Evolutionary conservation across 1,140 invertebrate species (phyloP), one percentile per base, ranked within the genome.

Genomic region (Ceratina calcarata): DNA sequence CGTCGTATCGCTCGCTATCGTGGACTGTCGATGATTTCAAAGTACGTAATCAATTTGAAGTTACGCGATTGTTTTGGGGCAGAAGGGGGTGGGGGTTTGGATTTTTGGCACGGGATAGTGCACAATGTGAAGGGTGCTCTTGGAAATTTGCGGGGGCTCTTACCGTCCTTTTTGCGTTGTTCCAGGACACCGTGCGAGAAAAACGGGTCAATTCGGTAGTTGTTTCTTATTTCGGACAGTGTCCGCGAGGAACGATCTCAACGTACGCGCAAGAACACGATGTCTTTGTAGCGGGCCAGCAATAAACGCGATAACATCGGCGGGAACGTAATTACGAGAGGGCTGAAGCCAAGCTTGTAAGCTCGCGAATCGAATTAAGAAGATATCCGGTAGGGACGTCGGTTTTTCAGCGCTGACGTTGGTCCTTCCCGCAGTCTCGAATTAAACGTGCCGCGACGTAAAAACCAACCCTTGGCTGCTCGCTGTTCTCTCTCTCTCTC

Each of bases 221-320:
- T 71, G 76, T 24, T 55, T n/a, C 76, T 78, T 78, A 78, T 78
- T 60, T 78, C 60, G 76, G 76, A 27, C 61, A 22, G 8, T 6
- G 60, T 18, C 49, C 51, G 37, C n/a, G 49, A 69, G 27, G 49
- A 68, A 7, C n/a, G 27, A 45, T 45, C 37, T 37, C 18, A 15
- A 18, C 12, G 55, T 58, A 60, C 69, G 57, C 27, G 69, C 10
- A 32, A 61, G 77, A 62, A 68, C 65, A 65, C n/a, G 51, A 15
- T 49, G 60, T 61, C 51, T 68, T 24, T 73, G 71, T 78, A 80
- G 64, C 51, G 37, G 82, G 55, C 49, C 61, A n/a, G 60, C 82
- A 71, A 80, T 75, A 75, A 84, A 71, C 37, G 76, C 69, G 82
- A 85, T 81, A 80, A 80, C 53, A 68, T 80, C 71, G 69, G 32